Percentiles rank a stretch among this genome's conserved stretches.
Conservation (phyloP, 2,888 invertebrate species). For the Tachina fera region DNA sequence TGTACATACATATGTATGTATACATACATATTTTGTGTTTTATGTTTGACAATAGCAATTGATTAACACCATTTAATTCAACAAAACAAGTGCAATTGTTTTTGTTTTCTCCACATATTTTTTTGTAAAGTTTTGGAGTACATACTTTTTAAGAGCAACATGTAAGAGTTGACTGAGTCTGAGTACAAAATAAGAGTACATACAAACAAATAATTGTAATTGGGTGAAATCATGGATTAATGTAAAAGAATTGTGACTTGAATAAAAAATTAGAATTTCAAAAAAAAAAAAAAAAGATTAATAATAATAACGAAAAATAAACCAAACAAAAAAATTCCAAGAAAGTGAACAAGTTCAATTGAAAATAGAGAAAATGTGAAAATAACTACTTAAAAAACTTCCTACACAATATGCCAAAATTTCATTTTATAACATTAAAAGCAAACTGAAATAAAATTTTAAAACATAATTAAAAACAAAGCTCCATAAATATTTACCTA, state of each 20-base stretch:
- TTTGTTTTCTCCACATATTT: neutral
- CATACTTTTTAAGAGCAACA: neutral
- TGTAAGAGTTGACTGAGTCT: slow-evolving; percentile 5
- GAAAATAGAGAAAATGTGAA: neutral
- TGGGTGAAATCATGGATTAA: slow-evolving; percentile 23
- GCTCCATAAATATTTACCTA: neutral
- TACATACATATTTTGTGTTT: neutral
- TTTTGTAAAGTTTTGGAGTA: neutral
- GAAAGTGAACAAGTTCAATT: neutral
- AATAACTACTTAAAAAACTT: neutral
- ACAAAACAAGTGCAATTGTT: slow-evolving; percentile 38
- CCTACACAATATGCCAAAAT: neutral
- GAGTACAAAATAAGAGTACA: slow-evolving; percentile 4
- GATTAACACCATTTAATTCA: slow-evolving; percentile 2
- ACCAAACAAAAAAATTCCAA: neutral
- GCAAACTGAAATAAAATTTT: neutral
- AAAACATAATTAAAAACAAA: neutral
- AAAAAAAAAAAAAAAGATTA: neutral
- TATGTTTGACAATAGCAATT: neutral
- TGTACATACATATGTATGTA: neutral
- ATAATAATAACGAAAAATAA: neutral
- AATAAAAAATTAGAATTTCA: slow-evolving; percentile 5
- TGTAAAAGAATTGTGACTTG: slow-evolving; percentile 6
- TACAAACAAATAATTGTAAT: neutral
- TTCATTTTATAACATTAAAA: neutral